A percentile compares a stretch with the other conserved stretches of the same genome.
Evolutionary conservation across 2,113 vertebrate genomes (phyloP).

Genomic region (Xenotilapia longispinis): DNA sequence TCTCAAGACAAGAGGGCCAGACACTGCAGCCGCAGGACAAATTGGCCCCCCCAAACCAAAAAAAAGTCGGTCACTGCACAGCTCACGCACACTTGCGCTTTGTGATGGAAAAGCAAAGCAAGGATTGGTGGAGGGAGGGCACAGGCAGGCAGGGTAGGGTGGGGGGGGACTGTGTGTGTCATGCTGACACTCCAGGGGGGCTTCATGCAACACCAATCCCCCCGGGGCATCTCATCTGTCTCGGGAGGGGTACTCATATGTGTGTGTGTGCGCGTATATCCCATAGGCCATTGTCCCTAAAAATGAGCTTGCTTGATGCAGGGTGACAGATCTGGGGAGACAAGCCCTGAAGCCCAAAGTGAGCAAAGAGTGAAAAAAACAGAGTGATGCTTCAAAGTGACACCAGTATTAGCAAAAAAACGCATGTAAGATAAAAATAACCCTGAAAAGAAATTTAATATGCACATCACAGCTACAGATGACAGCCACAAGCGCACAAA

Average conservation of each 20-base stretch:
- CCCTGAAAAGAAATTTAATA: background rate
- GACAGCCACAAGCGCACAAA: background rate
- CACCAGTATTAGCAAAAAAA: background rate
- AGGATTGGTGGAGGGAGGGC: background rate
- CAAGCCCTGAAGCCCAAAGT: constrained; percentile 13
- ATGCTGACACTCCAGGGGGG: constrained; percentile 21
- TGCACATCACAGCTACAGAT: background rate
- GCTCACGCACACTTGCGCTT: constrained; percentile 29
- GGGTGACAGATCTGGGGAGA: constrained; percentile 59
- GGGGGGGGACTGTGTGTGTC: background rate
- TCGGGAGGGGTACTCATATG: constrained; percentile 4
- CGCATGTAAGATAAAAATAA: background rate
- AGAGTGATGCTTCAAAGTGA: background rate
- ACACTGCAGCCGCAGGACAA: constrained; percentile 59
- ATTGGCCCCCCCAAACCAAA: background rate
- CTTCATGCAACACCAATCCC: constrained; percentile 34
- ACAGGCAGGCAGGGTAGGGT: background rate
- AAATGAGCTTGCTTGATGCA: constrained; percentile 42
- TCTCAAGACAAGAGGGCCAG: constrained; percentile 55
- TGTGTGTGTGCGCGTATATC: background rate
- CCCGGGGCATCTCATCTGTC: constrained; percentile 46
- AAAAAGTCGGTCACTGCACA: constrained; percentile 66
- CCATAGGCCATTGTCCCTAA: constrained; percentile 49
- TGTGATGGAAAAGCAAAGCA: constrained; percentile 38
- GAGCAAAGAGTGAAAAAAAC: background rate